These are phyloP conservation scores for Novumbra hubbsi DNA, from an alignment of 2,797 vertebrate genomes.

Conservation along the genomic window DNA sequence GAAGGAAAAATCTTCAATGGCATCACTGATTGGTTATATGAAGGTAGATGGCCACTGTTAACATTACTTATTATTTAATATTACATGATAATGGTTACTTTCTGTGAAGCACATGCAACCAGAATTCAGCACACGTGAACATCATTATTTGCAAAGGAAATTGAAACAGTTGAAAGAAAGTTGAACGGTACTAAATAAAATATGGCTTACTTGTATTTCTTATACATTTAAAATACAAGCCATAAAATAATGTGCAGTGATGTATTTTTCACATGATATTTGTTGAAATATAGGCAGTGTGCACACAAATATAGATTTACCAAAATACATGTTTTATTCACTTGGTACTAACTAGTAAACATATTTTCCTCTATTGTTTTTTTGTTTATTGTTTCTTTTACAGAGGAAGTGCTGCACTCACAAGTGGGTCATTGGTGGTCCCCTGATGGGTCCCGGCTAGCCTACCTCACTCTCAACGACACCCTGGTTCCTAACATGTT, in stretches of 20 bases:
- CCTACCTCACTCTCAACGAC: constrained; percentile 73
- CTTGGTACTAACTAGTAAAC: not conserved
- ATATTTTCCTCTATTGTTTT: not conserved
- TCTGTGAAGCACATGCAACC: not conserved
- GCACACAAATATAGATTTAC: not conserved
- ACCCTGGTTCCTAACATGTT: constrained; percentile 70
- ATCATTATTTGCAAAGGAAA: not conserved
- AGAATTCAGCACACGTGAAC: not conserved
- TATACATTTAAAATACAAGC: too few relatives aligned
- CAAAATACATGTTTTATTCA: not conserved
- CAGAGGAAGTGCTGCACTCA: constrained; percentile 68
- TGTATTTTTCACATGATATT: too few relatives aligned
- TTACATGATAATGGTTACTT: not conserved
- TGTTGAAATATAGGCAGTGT: too few relatives aligned
- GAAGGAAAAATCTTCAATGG: constrained; percentile 91
- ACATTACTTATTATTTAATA: too few relatives aligned
- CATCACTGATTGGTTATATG: constrained; percentile 93
- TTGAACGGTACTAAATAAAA: too few relatives aligned
- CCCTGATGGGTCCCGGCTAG: constrained; percentile 67
- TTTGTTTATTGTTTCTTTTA: constrained; percentile 11
- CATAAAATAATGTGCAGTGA: too few relatives aligned
- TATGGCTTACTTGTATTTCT: too few relatives aligned
- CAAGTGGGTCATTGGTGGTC: constrained; percentile 74
- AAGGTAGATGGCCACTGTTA: constrained; percentile 64
- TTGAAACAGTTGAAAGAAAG: too few relatives aligned